A percentile compares a stretch with the other conserved stretches of the same genome.
Conservation (phyloP, 2,888 invertebrate species). For the Exephanes ischioxanthus region DNA sequence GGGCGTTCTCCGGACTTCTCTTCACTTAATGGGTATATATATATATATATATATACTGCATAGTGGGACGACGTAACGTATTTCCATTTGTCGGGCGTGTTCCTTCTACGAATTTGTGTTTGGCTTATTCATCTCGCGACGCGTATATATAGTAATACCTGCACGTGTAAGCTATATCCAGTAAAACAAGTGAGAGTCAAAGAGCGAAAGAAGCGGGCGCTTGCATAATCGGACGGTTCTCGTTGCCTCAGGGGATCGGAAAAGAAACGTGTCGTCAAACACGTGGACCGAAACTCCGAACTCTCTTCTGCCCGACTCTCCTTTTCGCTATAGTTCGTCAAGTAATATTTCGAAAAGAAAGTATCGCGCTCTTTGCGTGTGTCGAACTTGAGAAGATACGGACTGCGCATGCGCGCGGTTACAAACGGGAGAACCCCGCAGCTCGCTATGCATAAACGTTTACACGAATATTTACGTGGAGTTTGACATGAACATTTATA, state of each 20-base stretch:
- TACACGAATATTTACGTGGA: background rate
- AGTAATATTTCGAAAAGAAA: constrained; percentile 35
- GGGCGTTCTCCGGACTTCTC: constrained; percentile 24
- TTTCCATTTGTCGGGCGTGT: constrained; percentile 20
- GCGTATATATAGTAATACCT: background rate
- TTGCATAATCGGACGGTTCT: constrained; percentile 40
- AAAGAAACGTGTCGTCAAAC: constrained; percentile 73
- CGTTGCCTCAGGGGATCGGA: constrained; percentile 36
- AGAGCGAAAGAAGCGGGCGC: constrained; percentile 42
- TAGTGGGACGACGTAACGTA: constrained; percentile 23
- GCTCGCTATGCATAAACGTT: background rate
- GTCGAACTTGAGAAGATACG: background rate
- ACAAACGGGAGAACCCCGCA: background rate
- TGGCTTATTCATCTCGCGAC: constrained; percentile 23
- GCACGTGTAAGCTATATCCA: background rate
- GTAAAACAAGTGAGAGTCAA: constrained; percentile 30
- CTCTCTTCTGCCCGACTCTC: background rate
- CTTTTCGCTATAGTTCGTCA: constrained; percentile 24
- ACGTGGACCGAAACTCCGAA: constrained; percentile 70
- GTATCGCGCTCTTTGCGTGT: background rate
- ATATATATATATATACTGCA: background rate
- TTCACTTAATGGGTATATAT: constrained; percentile 18
- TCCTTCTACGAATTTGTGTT: constrained; percentile 35
- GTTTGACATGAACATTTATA: no score
- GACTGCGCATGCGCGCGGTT: background rate